A percentile compares a stretch with the other conserved stretches of the same genome.
phyloP scores from a whole-genome alignment of 2,888 invertebrate genomes.

The Ornithoptera priamus region DNA sequence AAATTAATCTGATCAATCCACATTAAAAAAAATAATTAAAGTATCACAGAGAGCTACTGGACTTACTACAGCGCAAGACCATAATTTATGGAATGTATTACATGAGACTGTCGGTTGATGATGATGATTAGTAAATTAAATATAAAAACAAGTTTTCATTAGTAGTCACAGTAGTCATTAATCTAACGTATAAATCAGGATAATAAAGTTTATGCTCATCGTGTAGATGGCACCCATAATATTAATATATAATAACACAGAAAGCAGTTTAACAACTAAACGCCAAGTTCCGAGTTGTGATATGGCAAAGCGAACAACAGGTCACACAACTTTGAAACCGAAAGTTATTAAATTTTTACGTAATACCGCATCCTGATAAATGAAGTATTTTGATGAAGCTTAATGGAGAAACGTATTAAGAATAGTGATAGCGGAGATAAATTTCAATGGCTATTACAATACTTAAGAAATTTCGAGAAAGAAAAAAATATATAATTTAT shows the following conservation, averaged over 20 bases:
- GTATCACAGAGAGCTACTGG: too few species aligned
- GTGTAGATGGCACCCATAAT: constrained; percentile 13
- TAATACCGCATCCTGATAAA: constrained; percentile 14
- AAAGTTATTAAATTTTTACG: constrained; percentile 20
- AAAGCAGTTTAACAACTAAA: constrained; percentile 3
- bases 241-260: constrained; percentile 9
- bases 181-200: constrained; percentile 7
- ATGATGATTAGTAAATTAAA: too few species aligned
- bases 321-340: constrained; percentile 17
- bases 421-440: constrained; percentile 14
- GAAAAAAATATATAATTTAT: not conserved
- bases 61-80: too few species aligned
- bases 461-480: constrained; percentile 19
- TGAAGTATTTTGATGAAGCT: constrained; percentile 13
- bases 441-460: constrained; percentile 24
- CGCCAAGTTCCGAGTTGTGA: not conserved
- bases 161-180: not conserved
- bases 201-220: constrained; percentile 8
- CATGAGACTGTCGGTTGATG: too few species aligned
- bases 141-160: constrained; percentile 1
- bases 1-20: too few species aligned
- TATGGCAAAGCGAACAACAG: not conserved
- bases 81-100: too few species aligned
- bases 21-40: too few species aligned
- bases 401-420: constrained; percentile 22